Evolutionary conservation across 1,140 invertebrate species (phyloP).

Genomic region (Hylaeus anthracinus): DNA sequence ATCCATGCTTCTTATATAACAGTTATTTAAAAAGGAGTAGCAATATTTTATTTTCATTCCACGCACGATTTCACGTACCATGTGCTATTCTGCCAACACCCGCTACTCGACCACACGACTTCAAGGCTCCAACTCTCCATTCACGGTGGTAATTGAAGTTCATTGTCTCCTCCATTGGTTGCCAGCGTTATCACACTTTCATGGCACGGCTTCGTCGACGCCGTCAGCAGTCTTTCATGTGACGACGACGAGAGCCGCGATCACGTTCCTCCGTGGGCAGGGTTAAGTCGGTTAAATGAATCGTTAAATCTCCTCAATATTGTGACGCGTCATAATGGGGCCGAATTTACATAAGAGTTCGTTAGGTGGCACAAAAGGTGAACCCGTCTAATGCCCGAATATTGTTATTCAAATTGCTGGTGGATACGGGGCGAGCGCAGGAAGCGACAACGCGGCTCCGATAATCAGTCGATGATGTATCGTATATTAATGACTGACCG

Average conservation of each 20-base stretch:
- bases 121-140: neutral
- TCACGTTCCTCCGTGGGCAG: constrained; percentile 1
- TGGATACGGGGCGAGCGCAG: constrained; percentile 22
- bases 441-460: constrained; percentile 40
- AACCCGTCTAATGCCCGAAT: constrained; percentile 59
- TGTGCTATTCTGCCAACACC: no score
- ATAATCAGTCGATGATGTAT: constrained; percentile 72
- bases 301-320: constrained; percentile 71
- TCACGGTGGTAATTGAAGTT: neutral
- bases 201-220: constrained; percentile 2
- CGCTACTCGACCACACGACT: no score
- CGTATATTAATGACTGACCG: constrained; percentile 69
- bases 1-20: neutral
- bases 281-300: constrained; percentile 63
- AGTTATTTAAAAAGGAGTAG: constrained; percentile 1
- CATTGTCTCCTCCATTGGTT: neutral
- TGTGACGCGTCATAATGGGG: constrained; percentile 58
- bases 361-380: constrained; percentile 57
- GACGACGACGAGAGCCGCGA: neutral
- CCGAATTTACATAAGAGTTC: constrained; percentile 68
- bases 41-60: no score
- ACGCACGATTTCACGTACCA: no score
- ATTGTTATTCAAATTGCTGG: constrained; percentile 76
- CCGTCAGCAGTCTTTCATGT: neutral
- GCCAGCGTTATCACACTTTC: neutral